Conservation (phyloP, 2,888 invertebrate genomes). For the Philonicus albiceps region DNA sequence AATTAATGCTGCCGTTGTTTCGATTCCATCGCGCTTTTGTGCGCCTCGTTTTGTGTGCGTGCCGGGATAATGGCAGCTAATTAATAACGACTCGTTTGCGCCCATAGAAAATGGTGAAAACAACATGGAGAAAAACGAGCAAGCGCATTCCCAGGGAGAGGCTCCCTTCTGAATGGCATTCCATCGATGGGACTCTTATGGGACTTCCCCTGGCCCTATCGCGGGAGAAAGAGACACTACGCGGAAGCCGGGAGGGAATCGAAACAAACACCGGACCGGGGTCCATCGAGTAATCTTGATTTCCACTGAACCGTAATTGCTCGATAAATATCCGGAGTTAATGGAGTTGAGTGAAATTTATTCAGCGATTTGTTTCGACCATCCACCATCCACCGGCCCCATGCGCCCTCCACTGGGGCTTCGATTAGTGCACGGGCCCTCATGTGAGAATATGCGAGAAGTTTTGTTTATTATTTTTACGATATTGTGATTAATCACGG, state of each 20-base stretch:
- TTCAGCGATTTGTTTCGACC: slow-evolving; percentile 31
- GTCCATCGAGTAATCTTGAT: slow-evolving; percentile 11
- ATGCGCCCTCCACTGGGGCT: neutral
- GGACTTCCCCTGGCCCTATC: neutral
- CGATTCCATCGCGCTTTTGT: slow-evolving; percentile 22
- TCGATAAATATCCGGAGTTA: slow-evolving; percentile 38
- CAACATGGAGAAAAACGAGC: slow-evolving; percentile 15
- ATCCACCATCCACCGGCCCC: neutral
- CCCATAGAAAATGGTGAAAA: slow-evolving; percentile 31
- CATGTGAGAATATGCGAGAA: neutral
- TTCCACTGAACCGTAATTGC: slow-evolving; percentile 34
- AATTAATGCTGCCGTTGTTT: slow-evolving; percentile 28
- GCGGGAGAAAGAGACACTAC: neutral
- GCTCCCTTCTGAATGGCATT: neutral
- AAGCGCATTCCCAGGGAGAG: neutral
- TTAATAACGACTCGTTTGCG: slow-evolving; percentile 40
- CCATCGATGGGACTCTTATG: neutral
- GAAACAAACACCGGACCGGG: neutral
- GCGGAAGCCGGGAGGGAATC: neutral
- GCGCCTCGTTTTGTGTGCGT: slow-evolving; percentile 24
- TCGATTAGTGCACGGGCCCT: neutral
- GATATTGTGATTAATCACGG: slow-evolving; percentile 10
- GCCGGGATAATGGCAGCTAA: slow-evolving; percentile 37
- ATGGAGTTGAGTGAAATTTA: slow-evolving; percentile 31
- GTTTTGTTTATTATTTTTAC: neutral